Percentiles rank a stretch among this genome's conserved stretches.
Evolutionary conservation across 2,113 vertebrate genomes (phyloP).

Genomic region (Silurus glanis): DNA sequence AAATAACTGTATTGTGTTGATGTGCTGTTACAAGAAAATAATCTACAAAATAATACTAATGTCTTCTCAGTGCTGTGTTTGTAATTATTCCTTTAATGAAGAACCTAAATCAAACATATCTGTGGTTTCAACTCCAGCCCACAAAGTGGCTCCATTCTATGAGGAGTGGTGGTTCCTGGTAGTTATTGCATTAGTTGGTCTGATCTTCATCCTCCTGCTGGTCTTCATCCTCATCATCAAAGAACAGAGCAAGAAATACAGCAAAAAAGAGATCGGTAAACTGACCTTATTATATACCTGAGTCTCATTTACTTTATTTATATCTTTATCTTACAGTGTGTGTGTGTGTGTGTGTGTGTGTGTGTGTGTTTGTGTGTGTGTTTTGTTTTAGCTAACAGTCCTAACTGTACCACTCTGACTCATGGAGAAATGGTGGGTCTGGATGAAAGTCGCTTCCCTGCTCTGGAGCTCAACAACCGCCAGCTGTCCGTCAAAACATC

Average conservation of each 20-base stretch:
- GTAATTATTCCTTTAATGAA: too few species aligned
- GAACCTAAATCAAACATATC: background rate
- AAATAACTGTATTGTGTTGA: too few species aligned
- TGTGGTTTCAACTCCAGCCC: conserved; percentile 72
- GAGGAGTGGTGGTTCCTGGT: conserved; percentile 99
- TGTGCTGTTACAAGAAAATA: too few species aligned
- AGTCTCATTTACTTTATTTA: background rate
- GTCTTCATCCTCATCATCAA: conserved; percentile 95
- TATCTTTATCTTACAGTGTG: background rate
- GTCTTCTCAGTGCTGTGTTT: too few species aligned
- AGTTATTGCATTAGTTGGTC: conserved; percentile 90
- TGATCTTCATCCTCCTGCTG: conserved; percentile 95
- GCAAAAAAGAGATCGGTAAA: conserved; percentile 76
- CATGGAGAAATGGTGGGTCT: conserved; percentile 95
- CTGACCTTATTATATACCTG: background rate
- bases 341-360: background rate
- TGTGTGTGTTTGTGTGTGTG: conserved; percentile 7
- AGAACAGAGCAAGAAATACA: conserved; percentile 94
- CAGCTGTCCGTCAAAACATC: conserved; percentile 95
- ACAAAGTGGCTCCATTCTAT: conserved; percentile 91
- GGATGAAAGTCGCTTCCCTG: conserved; percentile 91
- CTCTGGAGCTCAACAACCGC: conserved; percentile 94
- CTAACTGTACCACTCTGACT: conserved; percentile 84
- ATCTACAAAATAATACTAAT: too few species aligned
- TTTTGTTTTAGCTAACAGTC: conserved; percentile 76